Evolutionary conservation across 2,888 invertebrate genomes (phyloP), one percentile per base, ranked within the genome.

Genomic region (Mayetiola destructor): DNA sequence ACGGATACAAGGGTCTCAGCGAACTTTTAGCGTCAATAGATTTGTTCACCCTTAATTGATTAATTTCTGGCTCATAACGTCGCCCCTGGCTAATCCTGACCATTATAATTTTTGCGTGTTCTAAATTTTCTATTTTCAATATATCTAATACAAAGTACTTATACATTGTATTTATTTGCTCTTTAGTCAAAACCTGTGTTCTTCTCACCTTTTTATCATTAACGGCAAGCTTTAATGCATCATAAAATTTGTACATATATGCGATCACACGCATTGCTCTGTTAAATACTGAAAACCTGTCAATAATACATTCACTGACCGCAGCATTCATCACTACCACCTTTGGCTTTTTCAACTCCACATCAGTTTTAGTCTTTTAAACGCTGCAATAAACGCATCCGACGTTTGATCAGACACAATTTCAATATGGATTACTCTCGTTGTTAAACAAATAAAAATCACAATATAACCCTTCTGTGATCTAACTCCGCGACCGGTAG

Each of bases 331-430:
- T 5, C 2, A 27, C 3, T 27, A 48, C 23, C 3, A 14, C 14
- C n/a, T 36, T 36, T 9, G 6, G 6, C 4, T 36, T 36, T 12
- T 36, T 36, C n/a, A n/a, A 3, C 12, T 36, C 36, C n/a, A 36
- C 12, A 8, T 36, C 3, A 3, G 36, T 36, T 14, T 36, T n/a
- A 67, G 66, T 8, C 67, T 56, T 20, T 59, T 56, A n/a, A 64
- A 60, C 0, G 64, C 61, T 1, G 64, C 64, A 5, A 66, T 20
- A 55, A 64, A 66, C 0, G 63, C 60, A 21, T 64, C 60, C 2
- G 65, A 60, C 12, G 60, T 60, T 27, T 60, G 8, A 35, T 60
- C 58, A 18, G 53, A 39, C 3, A 60, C 61, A 10, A 58, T 32
- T 48, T 62, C 62, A 1, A 61, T 12, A 37, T 60, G 60, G 29